These are phyloP conservation scores for Pandemis cinnamomeana DNA, from an alignment of 2,888 invertebrate genomes.

Conservation along the genomic window DNA sequence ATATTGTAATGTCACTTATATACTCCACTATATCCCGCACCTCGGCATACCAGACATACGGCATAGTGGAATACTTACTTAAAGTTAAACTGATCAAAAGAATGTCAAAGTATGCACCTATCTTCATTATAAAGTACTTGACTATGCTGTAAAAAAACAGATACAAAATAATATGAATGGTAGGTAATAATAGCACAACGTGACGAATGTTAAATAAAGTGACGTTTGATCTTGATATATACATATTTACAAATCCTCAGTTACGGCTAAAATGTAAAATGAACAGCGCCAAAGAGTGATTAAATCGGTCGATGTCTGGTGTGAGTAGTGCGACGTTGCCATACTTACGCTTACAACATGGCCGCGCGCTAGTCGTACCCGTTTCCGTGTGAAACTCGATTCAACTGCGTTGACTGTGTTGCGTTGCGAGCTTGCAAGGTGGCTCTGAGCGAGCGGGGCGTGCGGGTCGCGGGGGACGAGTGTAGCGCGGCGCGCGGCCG, in stretches of 20 bases:
- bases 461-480: conserved; percentile 44
- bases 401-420: conserved; percentile 74
- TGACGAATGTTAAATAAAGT: conserved; percentile 31
- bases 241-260: conserved; percentile 34
- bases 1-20: too few species aligned
- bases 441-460: conserved; percentile 32
- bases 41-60: too few species aligned
- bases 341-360: conserved; percentile 82
- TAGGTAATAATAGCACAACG: conserved; percentile 10
- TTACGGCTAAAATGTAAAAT: conserved; percentile 47
- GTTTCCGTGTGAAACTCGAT: conserved; percentile 84
- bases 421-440: conserved; percentile 45
- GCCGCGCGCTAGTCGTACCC: conserved; percentile 79
- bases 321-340: conserved; percentile 84
- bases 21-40: too few species aligned
- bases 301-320: conserved; percentile 83
- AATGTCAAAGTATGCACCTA: neutral
- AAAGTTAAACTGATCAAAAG: neutral
- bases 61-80: too few species aligned
- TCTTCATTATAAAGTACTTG: too few species aligned
- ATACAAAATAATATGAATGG: neutral
- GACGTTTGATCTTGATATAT: conserved; percentile 19
- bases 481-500: conserved; percentile 46
- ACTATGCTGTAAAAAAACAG: neutral
- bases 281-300: conserved; percentile 69